Base-by-base conservation (phyloP, 2,888 invertebrate species). In the Diplazon laetatorius region DNA sequence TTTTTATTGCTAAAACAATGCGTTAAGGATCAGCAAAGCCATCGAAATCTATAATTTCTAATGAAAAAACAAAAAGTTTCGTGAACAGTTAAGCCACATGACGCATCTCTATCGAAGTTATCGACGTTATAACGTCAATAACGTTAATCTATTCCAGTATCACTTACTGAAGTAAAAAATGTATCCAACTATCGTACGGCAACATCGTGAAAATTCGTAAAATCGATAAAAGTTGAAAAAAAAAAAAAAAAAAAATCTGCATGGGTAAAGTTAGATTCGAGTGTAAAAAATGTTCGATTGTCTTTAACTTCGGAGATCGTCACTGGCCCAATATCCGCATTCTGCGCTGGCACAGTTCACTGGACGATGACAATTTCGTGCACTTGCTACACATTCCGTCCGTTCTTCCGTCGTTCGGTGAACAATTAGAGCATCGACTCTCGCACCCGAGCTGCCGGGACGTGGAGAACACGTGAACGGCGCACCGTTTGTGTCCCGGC, bases 371-470 rank as follows among this genome's bases (percentile, higher is more conserved):
- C 55, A 35, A 55, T 55, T 55, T 16, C 16, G 55, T 16, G 55
- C 55, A 55, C 55, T 55, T 35, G 55, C 14, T 35, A 30, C 55
- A 44, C 44, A 44, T 59, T 37, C 46, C 52, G 59, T 59, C 70
- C 52, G 62, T 72, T 48, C 72, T 76, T 72, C 39, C 42, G 35
- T 52, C 78, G 80, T 55, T 30, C 30, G 30, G 30, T 55, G 22
- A 14, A n/a, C 52, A 52, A 52, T 25, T 52, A 25, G 52, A 52
- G 25, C 52, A 44, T 44, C 44, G 14, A 8, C 35, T 55, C 16
- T n/a, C n/a, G 55, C 42, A 69, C 14, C 18, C 10, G 60, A 16
- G n/a, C n/a, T n/a, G n/a, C 48, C 25, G 10, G 22, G 22, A 57
- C 14, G 14, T 20, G 55, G 44, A 48, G 50, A 65, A 25, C 30